Base-by-base conservation (phyloP, 2,888 invertebrate genomes). In the Sceliomorpha sp. region DNA sequence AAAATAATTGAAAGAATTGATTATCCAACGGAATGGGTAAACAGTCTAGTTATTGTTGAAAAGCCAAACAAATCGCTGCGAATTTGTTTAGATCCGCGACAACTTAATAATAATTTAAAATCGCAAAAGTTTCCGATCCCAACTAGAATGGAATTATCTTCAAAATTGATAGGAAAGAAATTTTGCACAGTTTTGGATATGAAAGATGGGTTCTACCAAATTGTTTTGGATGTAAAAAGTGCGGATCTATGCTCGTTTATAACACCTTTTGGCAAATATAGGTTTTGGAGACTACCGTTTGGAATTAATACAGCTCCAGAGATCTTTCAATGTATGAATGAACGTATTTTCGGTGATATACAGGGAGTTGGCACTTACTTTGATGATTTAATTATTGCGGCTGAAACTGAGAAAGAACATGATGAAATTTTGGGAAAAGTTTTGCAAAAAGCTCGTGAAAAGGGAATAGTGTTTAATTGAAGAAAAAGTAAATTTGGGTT, bases 251-350 rank as follows among this genome's bases (percentile, higher is more conserved):
- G n/a, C n/a, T n/a, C n/a, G n/a, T n/a, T n/a, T n/a, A n/a, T n/a
- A n/a, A n/a, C n/a, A n/a, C n/a, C n/a, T n/a, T n/a, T n/a, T n/a
- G n/a, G n/a, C n/a, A n/a, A n/a, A n/a, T n/a, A n/a, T n/a, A n/a
- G n/a, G n/a, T n/a, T n/a, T n/a, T n/a, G n/a, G n/a, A n/a, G n/a
- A n/a, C n/a, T n/a, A n/a, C n/a, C n/a, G n/a, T n/a, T n/a, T n/a
- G n/a, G n/a, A n/a, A n/a, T 8, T 69, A n/a, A n/a, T n/a, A n/a
- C 73, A 36, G 74, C 78, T 1, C 68, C 78, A 40, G 80, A 83
- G 71, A 64, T 80, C 2, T 82, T 77, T 70, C 79, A 77, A 20
- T 42, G 67, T 29, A 34, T 32, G 10, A 60, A 74, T 44, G 36
- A 66, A 8, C 32, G 74, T 37, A 70, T 77, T 36, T 78, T 80